These are phyloP conservation scores for Cyprinodon variegatus DNA, from an alignment of 2,113 vertebrate species.

Conservation along the genomic window DNA sequence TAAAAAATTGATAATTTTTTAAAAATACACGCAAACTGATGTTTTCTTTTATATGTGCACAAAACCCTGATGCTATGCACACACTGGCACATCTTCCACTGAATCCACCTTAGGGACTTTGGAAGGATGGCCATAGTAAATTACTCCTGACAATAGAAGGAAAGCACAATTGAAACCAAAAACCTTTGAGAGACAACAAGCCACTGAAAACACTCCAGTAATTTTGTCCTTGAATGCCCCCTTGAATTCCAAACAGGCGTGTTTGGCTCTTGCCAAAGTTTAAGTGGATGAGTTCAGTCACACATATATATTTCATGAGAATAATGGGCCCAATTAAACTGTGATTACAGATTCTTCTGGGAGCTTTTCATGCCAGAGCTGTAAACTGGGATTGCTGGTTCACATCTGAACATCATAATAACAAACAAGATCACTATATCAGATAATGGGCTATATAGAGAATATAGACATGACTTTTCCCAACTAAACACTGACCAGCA, in stretches of 20 bases:
- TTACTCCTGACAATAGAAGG: conserved; percentile 65
- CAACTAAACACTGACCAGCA: conserved; percentile 29
- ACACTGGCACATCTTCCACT: conserved; percentile 48
- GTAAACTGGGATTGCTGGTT: conserved; percentile 40
- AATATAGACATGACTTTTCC: neutral
- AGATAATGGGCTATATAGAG: neutral
- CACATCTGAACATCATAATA: conserved; percentile 52
- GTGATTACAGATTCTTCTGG: conserved; percentile 72
- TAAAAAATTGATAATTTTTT: neutral
- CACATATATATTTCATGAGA: conserved; percentile 77
- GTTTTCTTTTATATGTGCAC: neutral
- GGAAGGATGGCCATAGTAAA: conserved; percentile 30
- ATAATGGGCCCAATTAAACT: conserved; percentile 71
- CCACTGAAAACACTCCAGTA: conserved; percentile 52
- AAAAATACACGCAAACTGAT: neutral
- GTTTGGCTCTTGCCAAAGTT: conserved; percentile 73
- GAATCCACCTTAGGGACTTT: conserved; percentile 33
- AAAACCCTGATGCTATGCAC: neutral
- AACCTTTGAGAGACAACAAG: conserved; percentile 56
- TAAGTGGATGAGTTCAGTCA: conserved; percentile 75
- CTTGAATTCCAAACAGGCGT: conserved; percentile 60
- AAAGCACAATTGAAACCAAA: conserved; percentile 55
- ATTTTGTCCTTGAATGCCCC: conserved; percentile 34
- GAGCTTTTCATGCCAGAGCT: conserved; percentile 56
- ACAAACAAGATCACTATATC: conserved; percentile 42